phyloP scores from a whole-genome alignment of 1,140 invertebrate genomes.

The Muscidifurax raptorellus region DNA sequence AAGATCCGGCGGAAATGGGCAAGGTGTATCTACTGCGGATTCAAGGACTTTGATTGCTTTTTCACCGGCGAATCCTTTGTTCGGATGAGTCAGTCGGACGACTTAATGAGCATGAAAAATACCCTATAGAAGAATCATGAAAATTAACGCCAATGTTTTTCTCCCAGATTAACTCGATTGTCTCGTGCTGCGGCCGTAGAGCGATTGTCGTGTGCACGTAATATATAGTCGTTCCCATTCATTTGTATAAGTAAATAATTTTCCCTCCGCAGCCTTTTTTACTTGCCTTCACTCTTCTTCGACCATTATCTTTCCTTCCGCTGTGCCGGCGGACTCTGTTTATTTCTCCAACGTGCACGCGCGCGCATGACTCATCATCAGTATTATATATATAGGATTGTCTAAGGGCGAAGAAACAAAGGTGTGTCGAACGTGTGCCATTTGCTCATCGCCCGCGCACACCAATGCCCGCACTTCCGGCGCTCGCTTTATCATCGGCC shows the following conservation, averaged over 20 bases:
- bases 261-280: too few relatives aligned
- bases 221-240: too few relatives aligned
- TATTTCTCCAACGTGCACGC: too few relatives aligned
- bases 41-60: slow-evolving; percentile 22
- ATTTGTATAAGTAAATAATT: too few relatives aligned
- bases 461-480: neutral
- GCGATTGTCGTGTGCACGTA: too few relatives aligned
- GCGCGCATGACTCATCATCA: too few relatives aligned
- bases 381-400: neutral
- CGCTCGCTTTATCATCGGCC: neutral
- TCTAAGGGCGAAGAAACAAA: slow-evolving; percentile 1
- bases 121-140: neutral
- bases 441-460: neutral
- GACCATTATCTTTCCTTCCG: neutral
- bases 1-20: slow-evolving; percentile 32
- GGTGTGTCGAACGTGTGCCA: neutral
- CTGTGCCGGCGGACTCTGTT: too few relatives aligned
- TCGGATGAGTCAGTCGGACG: slow-evolving; percentile 3
- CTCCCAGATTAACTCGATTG: neutral
- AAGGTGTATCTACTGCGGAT: neutral
- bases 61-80: neutral
- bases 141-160: neutral
- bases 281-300: too few relatives aligned
- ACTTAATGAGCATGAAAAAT: slow-evolving; percentile 3
- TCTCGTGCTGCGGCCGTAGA: too few relatives aligned